These are phyloP conservation scores for Syrmaticus mikado DNA, from an alignment of 2,113 vertebrate species.

Conservation along the genomic window DNA sequence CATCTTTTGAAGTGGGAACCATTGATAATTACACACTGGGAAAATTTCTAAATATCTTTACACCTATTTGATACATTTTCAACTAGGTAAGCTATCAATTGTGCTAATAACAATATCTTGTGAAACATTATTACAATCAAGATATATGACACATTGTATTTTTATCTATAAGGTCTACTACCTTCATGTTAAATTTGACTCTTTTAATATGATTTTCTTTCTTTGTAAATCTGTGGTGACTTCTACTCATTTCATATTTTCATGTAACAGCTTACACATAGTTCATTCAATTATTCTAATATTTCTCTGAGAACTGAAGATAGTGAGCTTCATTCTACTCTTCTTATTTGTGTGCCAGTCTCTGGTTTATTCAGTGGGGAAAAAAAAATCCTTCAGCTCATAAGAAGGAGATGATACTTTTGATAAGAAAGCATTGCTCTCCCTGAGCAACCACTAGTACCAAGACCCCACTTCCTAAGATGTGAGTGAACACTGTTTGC, in stretches of 20 bases:
- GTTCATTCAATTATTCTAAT: neutral
- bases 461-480: neutral
- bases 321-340: neutral
- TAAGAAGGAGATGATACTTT: neutral
- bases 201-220: neutral
- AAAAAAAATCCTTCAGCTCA: neutral
- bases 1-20: neutral
- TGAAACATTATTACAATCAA: neutral
- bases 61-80: neutral
- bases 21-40: neutral
- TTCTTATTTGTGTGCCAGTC: neutral
- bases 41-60: neutral
- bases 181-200: neutral
- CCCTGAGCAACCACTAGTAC: neutral
- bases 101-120: neutral
- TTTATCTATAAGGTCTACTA: neutral
- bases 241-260: neutral
- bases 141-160: neutral
- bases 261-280: neutral
- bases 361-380: neutral
- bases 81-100: neutral
- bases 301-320: neutral
- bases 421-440: neutral
- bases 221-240: neutral
- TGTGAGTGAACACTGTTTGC: neutral